Percentiles rank a stretch among this genome's conserved stretches.
These are phyloP conservation scores for Petrolisthes cinctipes DNA, from an alignment of 2,888 invertebrate species.

Conservation along the genomic window DNA sequence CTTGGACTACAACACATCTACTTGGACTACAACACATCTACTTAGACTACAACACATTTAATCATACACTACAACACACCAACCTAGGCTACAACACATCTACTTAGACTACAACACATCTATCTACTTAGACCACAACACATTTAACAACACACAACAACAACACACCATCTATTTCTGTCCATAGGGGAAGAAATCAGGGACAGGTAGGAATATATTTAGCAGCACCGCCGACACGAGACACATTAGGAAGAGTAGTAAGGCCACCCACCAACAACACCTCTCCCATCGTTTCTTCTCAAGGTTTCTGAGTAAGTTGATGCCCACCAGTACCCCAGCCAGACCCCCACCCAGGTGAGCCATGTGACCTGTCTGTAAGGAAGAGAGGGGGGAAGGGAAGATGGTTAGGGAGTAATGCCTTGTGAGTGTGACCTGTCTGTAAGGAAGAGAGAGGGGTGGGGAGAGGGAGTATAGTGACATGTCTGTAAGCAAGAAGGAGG, in stretches of 20 bases:
- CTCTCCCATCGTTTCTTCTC: constrained; percentile 62
- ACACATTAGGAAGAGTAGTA: constrained; percentile 42
- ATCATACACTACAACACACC: no score
- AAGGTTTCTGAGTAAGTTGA: constrained; percentile 87
- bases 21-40: no score
- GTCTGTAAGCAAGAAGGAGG: no score
- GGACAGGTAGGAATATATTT: constrained; percentile 43
- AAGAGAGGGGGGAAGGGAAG: not conserved
- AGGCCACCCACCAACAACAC: constrained; percentile 57
- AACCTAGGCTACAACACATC: no score
- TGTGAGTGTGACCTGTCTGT: no score
- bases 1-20: no score
- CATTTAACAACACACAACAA: no score
- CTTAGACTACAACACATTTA: no score
- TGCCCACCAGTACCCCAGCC: constrained; percentile 93
- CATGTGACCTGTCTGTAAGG: constrained; percentile 79
- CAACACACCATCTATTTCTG: not conserved
- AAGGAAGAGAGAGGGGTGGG: not conserved
- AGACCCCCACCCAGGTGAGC: constrained; percentile 95
- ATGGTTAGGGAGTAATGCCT: not conserved
- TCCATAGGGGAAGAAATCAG: constrained; percentile 52
- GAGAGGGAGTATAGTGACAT: not conserved
- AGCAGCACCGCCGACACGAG: constrained; percentile 39
- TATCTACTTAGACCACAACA: no score
- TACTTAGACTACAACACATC: no score